These are phyloP conservation scores for Gymnorhina tibicen DNA, from an alignment of 2,113 vertebrate species.

Conservation along the genomic window DNA sequence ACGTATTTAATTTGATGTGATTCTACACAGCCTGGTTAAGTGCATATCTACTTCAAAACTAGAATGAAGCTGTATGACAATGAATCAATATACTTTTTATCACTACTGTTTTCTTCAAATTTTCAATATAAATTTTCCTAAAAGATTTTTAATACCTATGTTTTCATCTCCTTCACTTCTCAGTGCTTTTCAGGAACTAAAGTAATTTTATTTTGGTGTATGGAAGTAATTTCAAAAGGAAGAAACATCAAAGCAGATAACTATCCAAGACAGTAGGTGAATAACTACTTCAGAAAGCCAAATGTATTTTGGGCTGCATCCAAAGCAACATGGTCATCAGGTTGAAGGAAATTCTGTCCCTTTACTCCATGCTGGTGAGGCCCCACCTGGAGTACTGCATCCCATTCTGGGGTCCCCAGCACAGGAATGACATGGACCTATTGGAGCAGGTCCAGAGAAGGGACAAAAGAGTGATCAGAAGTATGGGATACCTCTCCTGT, in stretches of 20 bases:
- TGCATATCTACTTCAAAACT: not conserved
- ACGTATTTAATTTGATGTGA: not conserved
- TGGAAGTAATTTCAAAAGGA: not conserved
- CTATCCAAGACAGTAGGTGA: not conserved
- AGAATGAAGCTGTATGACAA: not conserved
- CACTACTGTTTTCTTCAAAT: not conserved
- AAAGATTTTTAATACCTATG: not conserved
- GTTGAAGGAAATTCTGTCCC: not conserved
- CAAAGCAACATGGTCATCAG: not conserved
- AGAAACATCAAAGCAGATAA: not conserved
- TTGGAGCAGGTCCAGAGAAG: not conserved
- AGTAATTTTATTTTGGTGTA: not conserved
- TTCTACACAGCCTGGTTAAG: not conserved
- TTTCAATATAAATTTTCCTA: not conserved
- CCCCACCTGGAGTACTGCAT: not conserved
- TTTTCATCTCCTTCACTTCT: not conserved
- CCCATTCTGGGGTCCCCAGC: not conserved
- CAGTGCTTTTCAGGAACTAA: not conserved
- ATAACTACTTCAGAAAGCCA: not conserved
- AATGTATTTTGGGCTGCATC: not conserved
- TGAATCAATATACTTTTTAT: not conserved
- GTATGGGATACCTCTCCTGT: not conserved
- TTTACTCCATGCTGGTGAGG: not conserved
- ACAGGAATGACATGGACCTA: not conserved
- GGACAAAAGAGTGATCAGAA: not conserved